These are phyloP conservation scores for Nautilus pompilius DNA, from an alignment of 1,140 invertebrate species.

Conservation along the genomic window DNA sequence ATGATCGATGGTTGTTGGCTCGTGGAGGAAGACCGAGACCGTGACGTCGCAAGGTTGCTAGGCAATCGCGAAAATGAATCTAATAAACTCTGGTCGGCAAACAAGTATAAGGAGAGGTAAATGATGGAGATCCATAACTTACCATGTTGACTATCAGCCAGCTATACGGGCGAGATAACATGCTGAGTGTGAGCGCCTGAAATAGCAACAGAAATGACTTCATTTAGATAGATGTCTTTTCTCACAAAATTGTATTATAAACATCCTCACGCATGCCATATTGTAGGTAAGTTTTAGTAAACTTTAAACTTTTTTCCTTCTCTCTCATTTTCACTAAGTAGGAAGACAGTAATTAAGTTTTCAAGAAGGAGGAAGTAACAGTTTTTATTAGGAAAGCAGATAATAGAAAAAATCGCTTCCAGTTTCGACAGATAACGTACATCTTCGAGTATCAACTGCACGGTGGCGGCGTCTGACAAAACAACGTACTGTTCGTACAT, in stretches of 20 bases:
- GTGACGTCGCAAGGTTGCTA: neutral
- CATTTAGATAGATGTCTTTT: neutral
- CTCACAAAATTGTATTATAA: neutral
- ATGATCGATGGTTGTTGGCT: neutral
- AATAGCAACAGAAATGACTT: neutral
- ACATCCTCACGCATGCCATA: neutral
- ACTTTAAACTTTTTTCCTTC: too few species aligned
- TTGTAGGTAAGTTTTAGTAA: too few species aligned
- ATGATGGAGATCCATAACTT: neutral
- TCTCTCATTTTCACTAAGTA: too few species aligned
- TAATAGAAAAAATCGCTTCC: too few species aligned
- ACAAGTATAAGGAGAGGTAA: neutral
- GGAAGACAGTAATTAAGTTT: too few species aligned
- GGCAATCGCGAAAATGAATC: neutral
- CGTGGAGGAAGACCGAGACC: too few species aligned
- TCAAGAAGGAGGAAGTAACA: too few species aligned
- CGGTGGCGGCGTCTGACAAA: neutral
- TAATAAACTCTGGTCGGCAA: neutral
- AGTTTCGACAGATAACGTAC: too few species aligned
- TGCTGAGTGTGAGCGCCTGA: slow-evolving; percentile 23
- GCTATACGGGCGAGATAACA: slow-evolving; percentile 23
- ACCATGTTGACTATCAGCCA: slow-evolving; percentile 28
- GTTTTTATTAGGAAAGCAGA: too few species aligned
- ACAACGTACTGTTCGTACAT: neutral
- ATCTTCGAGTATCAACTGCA: neutral